Conservation (phyloP, 1,140 invertebrate genomes). For the Drosophila miranda region DNA sequence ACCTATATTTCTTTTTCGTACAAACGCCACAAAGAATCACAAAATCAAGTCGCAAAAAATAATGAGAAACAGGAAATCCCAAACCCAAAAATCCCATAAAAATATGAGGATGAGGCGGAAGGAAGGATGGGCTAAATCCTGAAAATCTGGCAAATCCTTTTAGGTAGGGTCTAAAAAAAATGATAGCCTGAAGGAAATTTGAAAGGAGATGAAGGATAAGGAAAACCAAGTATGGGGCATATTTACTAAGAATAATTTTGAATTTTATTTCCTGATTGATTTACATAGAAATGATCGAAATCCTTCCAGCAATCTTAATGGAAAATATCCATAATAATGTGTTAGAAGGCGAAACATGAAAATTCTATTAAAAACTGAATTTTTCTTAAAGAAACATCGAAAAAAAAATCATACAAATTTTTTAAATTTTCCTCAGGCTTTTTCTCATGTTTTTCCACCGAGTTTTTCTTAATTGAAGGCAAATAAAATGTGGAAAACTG, state of each 20-base stretch:
- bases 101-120: background rate
- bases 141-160: slow-evolving; percentile 43
- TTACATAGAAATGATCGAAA: too few species aligned
- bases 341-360: too few species aligned
- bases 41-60: slow-evolving; percentile 45
- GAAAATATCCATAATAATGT: too few species aligned
- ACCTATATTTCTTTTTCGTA: slow-evolving; percentile 4
- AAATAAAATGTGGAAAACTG: slow-evolving; percentile 1
- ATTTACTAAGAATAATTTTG: too few species aligned
- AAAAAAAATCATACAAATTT: too few species aligned
- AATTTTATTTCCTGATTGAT: too few species aligned
- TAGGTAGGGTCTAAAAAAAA: slow-evolving; percentile 4
- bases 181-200: slow-evolving; percentile 14
- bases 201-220: too few species aligned
- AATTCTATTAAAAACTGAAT: too few species aligned
- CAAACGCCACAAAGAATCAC: slow-evolving; percentile 32
- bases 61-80: slow-evolving; percentile 46
- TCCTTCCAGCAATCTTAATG: too few species aligned
- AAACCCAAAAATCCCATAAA: slow-evolving; percentile 25
- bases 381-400: too few species aligned
- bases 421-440: too few species aligned
- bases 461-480: slow-evolving; percentile 24
- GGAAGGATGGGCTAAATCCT: background rate
- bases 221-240: too few species aligned
- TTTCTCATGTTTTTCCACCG: background rate